Base-by-base conservation (phyloP, 2,113 vertebrate genomes). In the Machaerirhynchus nigripectus region DNA sequence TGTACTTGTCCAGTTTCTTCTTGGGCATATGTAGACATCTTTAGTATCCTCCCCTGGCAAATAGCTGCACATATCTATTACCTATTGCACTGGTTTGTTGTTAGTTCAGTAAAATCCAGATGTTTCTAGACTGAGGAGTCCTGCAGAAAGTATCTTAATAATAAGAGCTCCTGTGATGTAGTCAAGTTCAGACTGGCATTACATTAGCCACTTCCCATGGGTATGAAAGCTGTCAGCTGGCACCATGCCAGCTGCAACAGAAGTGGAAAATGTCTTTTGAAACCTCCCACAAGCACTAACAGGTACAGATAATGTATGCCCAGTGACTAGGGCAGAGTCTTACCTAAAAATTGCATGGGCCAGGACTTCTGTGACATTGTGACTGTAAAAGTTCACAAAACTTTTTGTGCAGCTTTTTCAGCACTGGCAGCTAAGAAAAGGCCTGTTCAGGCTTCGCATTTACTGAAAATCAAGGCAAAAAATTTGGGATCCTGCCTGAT, bases 151-250 rank as follows among this genome's bases (percentile, higher is more conserved):
- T 42, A 61, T 88, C n/a, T 87, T 71, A 46, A 42, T 87, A 68
- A 52, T 75, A 69, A 37, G 64, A 90, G 27, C 57, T 91, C n/a
- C 44, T 76, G 49, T 60, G 28, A 7, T n/a, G 39, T 63, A 90
- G 93, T 95, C 88, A 89, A 89, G 91, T 95, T 90, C 83, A 95
- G 91, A 90, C 90, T 10, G 3, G 94, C 65, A 74, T 59, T 81
- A 31, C 68, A 88, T 89, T 55, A 87, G 71, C 94, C 84, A 89
- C 91, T 91, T 97, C 77, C 80, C 60, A 42, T 93, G 63, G 27
- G 24, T 83, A 83, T 78, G 71, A 78, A 77, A 86, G 71, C 59
- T 85, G 75, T 90, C 83, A 78, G 59, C 64, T 93, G 93, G 91
- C 89, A 52, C 49, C 44, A 22, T 1, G 9, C 86, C 94, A 95